Evolutionary conservation across 2,888 invertebrate genomes (phyloP), one percentile per base, ranked within the genome.

Genomic region (Abrostola triplasia): DNA sequence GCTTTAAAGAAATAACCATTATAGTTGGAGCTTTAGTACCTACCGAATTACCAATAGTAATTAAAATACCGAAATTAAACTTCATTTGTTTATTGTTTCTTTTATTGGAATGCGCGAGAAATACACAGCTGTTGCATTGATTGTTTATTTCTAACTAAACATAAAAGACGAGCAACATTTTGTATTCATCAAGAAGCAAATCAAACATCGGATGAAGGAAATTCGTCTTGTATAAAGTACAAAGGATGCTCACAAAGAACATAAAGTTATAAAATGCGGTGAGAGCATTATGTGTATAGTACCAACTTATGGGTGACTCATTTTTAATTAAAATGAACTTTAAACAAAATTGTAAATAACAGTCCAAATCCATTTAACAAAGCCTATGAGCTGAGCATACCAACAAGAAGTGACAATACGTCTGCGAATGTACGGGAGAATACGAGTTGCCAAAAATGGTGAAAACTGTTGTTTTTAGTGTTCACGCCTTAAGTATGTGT

Each of bases 41-140:
- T 12, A 42, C 12, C 12, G n/a, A 7, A 42, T 2, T 5, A 40
- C 11, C 42, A 42, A 12, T 42, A n/a, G 8, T 11, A 44, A 44
- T 11, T 13, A 44, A n/a, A 44, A 44, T 13, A 6, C 12, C 12
- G 1, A n/a, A 44, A 47, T 47, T 47, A 10, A 24, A 47, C 13
- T 47, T 9, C 8, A 10, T 47, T 47, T 47, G 44, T 47, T 47
- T 24, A 47, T 24, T 24, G 8, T 47, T 4, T 12, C 12, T 47
- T 47, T 13, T 47, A 47, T 47, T 13, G 13, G 13, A 47, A 47
- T 47, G 44, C 13, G 44, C 13, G 44, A 47, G 44, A 47, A 24
- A 9, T 24, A 47, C 13, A 47, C 44, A 47, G 24, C 44, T 9
- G 44, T 47, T 13, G 44, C 44, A 24, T 47, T 47, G 9, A 13